Base-by-base conservation (phyloP, 2,797 vertebrate species). In the Tadarida brasiliensis region DNA sequence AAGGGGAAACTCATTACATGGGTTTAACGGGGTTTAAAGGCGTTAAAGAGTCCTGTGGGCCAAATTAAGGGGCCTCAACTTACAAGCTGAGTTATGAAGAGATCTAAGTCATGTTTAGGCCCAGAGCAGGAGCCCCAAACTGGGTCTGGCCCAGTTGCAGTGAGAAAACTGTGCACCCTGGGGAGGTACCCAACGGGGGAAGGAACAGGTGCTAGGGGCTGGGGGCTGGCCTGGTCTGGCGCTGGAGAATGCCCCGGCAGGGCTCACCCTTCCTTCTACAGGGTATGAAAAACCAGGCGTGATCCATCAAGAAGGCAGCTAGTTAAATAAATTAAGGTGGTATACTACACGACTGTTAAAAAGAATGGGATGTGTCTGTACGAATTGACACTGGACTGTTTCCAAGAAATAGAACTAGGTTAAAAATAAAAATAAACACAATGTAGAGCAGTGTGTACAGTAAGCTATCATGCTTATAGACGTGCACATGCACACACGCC, bases 51-150 rank as follows among this genome's bases (percentile, higher is more conserved):
- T 94, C 94, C 93, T 97, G 17, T 30, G 97, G 94, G 96, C 93
- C 83, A 98, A 98, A 97, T 97, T 87, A 98, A 97, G 91, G 91
- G 91, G 67, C 95, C 95, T 97, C 30, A 15, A 70, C 94, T 97
- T 95, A 92, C 84, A 97, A 97, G 68, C 90, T 57, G 93, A 83
- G 87, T 96, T 97, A 63, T 96, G 93, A 96, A 90, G 96, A 95
- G 91, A 71, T 73, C 92, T 80, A 24, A 95, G 65, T 63, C 68
- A 1, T 57, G 70, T 85, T 95, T 84, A 80, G 91, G 59, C 70
- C 12, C 9, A 94, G 84, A 39, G 74, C 10, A 65, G 81, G 83
- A 90, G 91, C 78, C 94, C 65, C 16, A 84, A 54, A 56, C 74
- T 92, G 39, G 51, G 78, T n/a, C 49, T 63, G 63, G 78, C 44